Evolutionary conservation across 2,888 invertebrate genomes (phyloP).

Genomic region (Epirrhoe tristata): DNA sequence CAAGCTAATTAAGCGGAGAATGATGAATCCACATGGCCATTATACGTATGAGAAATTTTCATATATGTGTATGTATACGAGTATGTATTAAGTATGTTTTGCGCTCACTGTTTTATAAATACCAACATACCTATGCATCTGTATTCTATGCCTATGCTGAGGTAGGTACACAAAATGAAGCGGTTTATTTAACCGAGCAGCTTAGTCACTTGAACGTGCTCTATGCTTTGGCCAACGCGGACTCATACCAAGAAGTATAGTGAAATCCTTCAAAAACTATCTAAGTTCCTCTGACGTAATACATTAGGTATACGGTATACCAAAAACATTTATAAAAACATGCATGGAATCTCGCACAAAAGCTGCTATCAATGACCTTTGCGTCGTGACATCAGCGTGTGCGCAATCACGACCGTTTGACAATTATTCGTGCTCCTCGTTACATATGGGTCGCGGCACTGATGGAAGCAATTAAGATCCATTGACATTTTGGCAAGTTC

Average conservation of each 20-base stretch:
- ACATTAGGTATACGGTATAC: background rate
- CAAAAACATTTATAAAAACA: constrained; percentile 34
- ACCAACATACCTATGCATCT: too few species aligned
- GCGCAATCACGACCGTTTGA: constrained; percentile 30
- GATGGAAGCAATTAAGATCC: constrained; percentile 9
- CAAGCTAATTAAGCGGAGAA: background rate
- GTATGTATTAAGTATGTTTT: too few species aligned
- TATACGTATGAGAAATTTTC: too few species aligned
- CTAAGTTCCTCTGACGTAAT: background rate
- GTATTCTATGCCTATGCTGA: too few species aligned
- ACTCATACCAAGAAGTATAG: background rate
- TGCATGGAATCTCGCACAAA: constrained; percentile 4
- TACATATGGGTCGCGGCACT: constrained; percentile 17
- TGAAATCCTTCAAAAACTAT: background rate
- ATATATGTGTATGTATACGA: too few species aligned
- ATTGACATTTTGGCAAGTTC: background rate
- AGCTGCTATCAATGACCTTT: constrained; percentile 50
- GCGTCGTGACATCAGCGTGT: constrained; percentile 41
- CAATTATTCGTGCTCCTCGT: constrained; percentile 20
- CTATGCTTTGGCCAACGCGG: too few species aligned
- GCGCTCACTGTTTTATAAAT: too few species aligned
- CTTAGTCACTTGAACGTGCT: too few species aligned
- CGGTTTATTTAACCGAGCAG: too few species aligned
- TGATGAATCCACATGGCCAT: background rate
- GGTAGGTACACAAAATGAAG: too few species aligned